Conservation (phyloP, 2,797 vertebrate species). For the Cottoperca gobio region DNA sequence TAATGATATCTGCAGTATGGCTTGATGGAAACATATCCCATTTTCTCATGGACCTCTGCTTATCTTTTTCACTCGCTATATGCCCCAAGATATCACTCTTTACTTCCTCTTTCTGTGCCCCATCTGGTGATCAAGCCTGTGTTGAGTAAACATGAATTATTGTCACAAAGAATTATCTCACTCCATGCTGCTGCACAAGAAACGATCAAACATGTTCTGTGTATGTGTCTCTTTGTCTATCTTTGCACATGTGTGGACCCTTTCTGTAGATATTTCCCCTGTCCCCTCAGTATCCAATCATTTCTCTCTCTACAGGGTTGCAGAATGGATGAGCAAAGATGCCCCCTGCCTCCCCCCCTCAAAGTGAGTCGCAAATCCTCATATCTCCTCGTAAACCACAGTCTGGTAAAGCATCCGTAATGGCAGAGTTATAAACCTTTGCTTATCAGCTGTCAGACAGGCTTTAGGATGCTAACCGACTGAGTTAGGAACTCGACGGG, state of each 20-base stretch:
- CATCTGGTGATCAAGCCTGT: constrained; percentile 46
- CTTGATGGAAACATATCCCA: constrained; percentile 14
- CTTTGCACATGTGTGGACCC: constrained; percentile 7
- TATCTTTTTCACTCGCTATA: constrained; percentile 22
- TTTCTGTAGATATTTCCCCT: constrained; percentile 26
- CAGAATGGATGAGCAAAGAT: constrained; percentile 95
- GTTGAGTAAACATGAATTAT: constrained; percentile 42
- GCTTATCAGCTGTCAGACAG: constrained; percentile 77
- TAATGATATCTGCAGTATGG: not conserved
- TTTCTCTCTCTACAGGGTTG: constrained; percentile 81
- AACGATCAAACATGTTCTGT: constrained; percentile 6
- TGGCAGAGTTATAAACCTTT: constrained; percentile 58
- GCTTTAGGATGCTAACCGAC: constrained; percentile 61
- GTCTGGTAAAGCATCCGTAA: constrained; percentile 59
- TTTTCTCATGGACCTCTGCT: constrained; percentile 25
- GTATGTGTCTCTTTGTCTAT: constrained; percentile 10
- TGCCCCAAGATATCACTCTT: constrained; percentile 6
- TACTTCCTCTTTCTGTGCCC: constrained; percentile 59
- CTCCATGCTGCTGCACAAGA: constrained; percentile 7
- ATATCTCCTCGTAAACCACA: constrained; percentile 39
- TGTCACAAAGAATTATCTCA: constrained; percentile 22
- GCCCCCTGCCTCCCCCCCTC: constrained; percentile 78
- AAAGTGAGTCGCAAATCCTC: constrained; percentile 78
- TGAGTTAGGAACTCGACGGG: constrained; percentile 45
- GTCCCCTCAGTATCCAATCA: constrained; percentile 19